phyloP scores from a whole-genome alignment of 1,140 invertebrate genomes.

The Asobara japonica region DNA sequence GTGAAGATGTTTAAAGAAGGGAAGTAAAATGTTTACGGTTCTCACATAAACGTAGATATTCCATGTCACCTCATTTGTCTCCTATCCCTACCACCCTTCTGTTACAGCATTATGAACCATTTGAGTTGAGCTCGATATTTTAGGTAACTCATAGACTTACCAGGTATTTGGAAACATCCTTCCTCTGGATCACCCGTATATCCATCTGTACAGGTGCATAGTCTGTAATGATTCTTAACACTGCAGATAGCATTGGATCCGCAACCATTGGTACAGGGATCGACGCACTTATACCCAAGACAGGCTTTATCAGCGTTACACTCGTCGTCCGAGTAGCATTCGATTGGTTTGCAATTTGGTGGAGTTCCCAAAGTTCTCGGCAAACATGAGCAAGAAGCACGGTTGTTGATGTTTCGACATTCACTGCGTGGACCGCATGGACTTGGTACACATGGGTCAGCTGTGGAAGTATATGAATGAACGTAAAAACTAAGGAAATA shows the following conservation, averaged over 20 bases:
- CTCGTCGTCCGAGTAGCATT: conserved; percentile 79
- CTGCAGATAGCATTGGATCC: conserved; percentile 76
- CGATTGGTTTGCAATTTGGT: conserved; percentile 78
- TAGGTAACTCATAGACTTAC: too few relatives aligned
- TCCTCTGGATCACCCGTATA: conserved; percentile 81
- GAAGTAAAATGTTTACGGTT: too few relatives aligned
- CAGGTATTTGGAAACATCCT: conserved; percentile 60
- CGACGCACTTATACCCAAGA: conserved; percentile 77
- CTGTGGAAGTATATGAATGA: too few relatives aligned
- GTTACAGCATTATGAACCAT: too few relatives aligned
- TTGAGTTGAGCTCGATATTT: too few relatives aligned
- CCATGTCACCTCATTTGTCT: too few relatives aligned
- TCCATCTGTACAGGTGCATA: conserved; percentile 76
- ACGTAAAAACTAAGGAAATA: too few relatives aligned
- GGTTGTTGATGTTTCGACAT: conserved; percentile 72
- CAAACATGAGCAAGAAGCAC: conserved; percentile 75
- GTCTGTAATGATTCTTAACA: conserved; percentile 77
- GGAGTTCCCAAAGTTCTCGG: conserved; percentile 75
- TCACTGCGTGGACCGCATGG: conserved; percentile 81
- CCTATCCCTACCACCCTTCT: too few relatives aligned
- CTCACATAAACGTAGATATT: too few relatives aligned
- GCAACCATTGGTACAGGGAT: conserved; percentile 83
- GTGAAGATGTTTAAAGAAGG: too few relatives aligned
- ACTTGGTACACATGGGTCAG: conserved; percentile 76
- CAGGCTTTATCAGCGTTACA: conserved; percentile 79